Evolutionary conservation across 2,113 vertebrate genomes (phyloP).

Genomic region (Brienomyrus longianalis): DNA sequence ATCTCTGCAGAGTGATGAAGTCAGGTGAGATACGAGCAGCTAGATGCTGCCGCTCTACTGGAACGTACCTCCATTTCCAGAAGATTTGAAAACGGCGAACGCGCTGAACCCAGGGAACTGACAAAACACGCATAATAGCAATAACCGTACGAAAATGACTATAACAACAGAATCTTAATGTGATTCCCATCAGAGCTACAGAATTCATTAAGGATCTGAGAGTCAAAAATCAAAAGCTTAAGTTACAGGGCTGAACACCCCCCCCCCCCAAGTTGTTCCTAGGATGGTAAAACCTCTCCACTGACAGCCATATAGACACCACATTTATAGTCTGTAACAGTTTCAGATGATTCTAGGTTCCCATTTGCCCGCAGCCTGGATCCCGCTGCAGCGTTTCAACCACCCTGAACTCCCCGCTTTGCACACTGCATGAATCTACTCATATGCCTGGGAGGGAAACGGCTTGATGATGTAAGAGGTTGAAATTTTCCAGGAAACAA

Average conservation of each 20-base stretch:
- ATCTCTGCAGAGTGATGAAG: background rate
- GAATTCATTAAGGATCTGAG: background rate
- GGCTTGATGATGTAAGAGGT: conserved; percentile 1
- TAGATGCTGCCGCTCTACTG: background rate
- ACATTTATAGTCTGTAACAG: background rate
- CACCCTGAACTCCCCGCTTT: background rate
- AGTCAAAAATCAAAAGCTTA: background rate
- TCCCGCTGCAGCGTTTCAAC: background rate
- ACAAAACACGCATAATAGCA: background rate
- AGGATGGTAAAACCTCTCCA: background rate
- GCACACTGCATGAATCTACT: background rate
- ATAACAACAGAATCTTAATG: background rate
- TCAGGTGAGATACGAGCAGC: background rate
- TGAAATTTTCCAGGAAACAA: background rate
- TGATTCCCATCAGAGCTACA: background rate
- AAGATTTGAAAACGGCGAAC: background rate
- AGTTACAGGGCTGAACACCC: background rate
- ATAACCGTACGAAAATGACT: background rate
- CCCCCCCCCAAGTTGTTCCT: background rate
- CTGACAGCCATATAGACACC: background rate
- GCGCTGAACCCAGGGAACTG: background rate
- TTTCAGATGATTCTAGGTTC: background rate
- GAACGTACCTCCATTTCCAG: background rate
- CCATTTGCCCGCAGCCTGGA: background rate
- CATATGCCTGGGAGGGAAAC: background rate